Conservation (phyloP, 2,113 vertebrate genomes). For the Hemicordylus capensis region DNA sequence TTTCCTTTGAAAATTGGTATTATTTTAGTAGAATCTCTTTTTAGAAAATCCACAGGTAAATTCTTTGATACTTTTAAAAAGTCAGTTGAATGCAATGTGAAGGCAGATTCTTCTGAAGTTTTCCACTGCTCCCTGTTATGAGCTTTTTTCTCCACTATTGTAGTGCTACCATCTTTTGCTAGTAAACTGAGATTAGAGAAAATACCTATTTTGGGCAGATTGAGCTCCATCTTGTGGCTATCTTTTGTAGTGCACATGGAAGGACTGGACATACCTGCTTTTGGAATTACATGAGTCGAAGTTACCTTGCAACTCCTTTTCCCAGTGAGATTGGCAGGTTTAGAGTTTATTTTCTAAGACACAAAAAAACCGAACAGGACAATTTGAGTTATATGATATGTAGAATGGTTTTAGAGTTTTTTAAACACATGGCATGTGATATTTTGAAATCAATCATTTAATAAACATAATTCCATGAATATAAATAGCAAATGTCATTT, state of each 20-base stretch:
- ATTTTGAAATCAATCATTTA: not conserved
- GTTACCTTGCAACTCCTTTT: slow-evolving; percentile 62
- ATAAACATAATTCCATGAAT: not conserved
- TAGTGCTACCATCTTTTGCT: accelerated
- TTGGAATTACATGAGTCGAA: slow-evolving; percentile 60
- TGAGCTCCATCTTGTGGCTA: slow-evolving; percentile 67
- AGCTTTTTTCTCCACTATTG: not conserved
- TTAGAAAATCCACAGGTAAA: not conserved
- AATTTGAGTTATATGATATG: slow-evolving; percentile 6
- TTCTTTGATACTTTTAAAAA: slow-evolving; percentile 19
- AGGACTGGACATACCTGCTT: slow-evolving; percentile 9
- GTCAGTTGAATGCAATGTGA: not conserved
- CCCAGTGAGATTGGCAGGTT: slow-evolving; percentile 68
- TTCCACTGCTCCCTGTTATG: not conserved
- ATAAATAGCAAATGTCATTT: not conserved
- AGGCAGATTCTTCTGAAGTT: not conserved
- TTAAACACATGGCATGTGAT: not conserved
- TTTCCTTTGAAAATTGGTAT: slow-evolving; percentile 83
- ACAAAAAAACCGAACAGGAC: slow-evolving; percentile 33
- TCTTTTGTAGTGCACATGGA: not conserved
- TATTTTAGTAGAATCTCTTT: slow-evolving; percentile 60
- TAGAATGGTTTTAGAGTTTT: not conserved
- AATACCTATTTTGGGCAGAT: not conserved
- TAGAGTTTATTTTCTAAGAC: slow-evolving; percentile 73
- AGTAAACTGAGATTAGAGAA: not conserved